These are phyloP conservation scores for Pediacus dermestoides DNA, from an alignment of 2,888 invertebrate species.

Conservation along the genomic window DNA sequence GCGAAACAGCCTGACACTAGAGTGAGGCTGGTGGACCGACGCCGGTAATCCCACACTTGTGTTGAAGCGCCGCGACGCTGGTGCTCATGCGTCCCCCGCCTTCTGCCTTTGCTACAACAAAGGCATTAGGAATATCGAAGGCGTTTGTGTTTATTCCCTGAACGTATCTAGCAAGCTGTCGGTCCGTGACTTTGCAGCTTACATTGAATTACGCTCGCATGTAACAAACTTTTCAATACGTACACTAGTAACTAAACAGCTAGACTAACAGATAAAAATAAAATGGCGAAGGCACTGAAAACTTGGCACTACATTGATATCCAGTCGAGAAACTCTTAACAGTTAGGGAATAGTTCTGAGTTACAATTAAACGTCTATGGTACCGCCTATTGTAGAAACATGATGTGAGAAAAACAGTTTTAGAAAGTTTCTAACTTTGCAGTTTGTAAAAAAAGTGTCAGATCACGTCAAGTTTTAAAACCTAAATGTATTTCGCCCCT, in stretches of 20 bases:
- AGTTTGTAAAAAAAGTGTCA: no score
- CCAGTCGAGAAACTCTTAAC: no score
- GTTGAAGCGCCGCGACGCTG: constrained; percentile 50
- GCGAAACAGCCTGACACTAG: constrained; percentile 44
- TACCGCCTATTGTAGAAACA: no score
- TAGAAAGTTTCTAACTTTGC: no score
- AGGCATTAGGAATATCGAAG: constrained; percentile 48
- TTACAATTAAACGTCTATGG: no score
- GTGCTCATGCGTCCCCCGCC: constrained; percentile 51
- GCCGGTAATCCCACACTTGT: constrained; percentile 52
- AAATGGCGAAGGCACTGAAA: constrained; percentile 14
- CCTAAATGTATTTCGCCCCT: no score
- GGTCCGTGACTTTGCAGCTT: constrained; percentile 40
- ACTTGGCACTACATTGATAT: no score
- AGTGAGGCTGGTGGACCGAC: constrained; percentile 49
- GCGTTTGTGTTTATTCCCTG: constrained; percentile 52
- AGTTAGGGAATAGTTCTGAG: no score
- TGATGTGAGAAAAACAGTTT: no score
- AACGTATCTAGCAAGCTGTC: constrained; percentile 50
- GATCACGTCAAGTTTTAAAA: no score
- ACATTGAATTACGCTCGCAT: constrained; percentile 35
- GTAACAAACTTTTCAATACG: constrained; percentile 26
- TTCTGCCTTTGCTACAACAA: constrained; percentile 41
- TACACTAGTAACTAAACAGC: constrained; percentile 6
- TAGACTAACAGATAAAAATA: constrained; percentile 15